These are phyloP conservation scores for Zootoca vivipara DNA, from an alignment of 2,113 vertebrate species.

Conservation along the genomic window DNA sequence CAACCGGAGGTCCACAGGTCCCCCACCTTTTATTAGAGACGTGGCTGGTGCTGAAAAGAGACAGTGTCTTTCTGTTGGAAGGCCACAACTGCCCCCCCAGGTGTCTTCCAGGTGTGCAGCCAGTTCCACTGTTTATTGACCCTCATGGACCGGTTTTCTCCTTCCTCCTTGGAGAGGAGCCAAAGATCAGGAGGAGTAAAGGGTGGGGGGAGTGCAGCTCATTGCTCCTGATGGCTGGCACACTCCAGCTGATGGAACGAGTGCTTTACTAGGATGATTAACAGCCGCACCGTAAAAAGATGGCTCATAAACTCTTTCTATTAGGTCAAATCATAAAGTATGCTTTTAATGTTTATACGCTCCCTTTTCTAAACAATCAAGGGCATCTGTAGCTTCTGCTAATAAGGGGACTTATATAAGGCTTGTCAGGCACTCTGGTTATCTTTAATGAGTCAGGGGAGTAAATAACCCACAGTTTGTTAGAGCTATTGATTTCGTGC, in stretches of 20 bases:
- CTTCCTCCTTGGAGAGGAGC: constrained; percentile 17
- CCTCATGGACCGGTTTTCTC: neutral
- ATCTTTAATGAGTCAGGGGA: neutral
- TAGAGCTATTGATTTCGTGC: neutral
- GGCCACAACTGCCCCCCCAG: too few species aligned
- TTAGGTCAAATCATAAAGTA: constrained; percentile 61
- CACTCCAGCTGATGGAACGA: constrained; percentile 21
- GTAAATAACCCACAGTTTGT: constrained; percentile 3
- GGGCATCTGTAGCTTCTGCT: constrained; percentile 13
- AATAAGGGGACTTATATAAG: neutral
- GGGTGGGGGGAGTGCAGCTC: constrained; percentile 1
- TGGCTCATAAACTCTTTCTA: constrained; percentile 59
- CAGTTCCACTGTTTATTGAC: neutral
- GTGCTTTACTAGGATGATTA: constrained; percentile 56
- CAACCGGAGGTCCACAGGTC: too few species aligned
- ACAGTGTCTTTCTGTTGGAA: too few species aligned
- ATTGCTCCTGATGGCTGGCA: constrained; percentile 34
- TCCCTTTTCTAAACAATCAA: constrained; percentile 56
- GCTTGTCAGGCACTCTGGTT: neutral
- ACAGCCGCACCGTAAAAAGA: constrained; percentile 50
- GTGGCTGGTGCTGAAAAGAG: too few species aligned
- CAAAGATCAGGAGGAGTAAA: constrained; percentile 33
- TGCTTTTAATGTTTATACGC: constrained; percentile 54
- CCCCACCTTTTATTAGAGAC: too few species aligned
- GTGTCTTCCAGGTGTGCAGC: neutral